These are phyloP conservation scores for Campopleginae sp. DNA, from an alignment of 2,888 invertebrate species.

Conservation along the genomic window DNA sequence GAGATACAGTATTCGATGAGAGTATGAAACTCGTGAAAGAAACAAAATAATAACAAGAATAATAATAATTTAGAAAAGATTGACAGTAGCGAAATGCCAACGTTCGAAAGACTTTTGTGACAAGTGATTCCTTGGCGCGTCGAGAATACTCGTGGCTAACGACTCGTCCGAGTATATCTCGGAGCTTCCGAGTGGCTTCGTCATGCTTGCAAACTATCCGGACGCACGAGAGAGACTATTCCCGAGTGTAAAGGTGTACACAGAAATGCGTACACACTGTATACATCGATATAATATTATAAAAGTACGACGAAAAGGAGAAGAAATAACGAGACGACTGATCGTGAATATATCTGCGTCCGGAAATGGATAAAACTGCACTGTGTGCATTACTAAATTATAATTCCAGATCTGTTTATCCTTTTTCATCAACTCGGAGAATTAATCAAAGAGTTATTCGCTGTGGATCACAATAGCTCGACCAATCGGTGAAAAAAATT, in stretches of 20 bases:
- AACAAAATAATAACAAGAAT: background rate
- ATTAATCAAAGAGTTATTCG: background rate
- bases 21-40: slow-evolving; percentile 13
- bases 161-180: slow-evolving; percentile 69
- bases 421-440: background rate
- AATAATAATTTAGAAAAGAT: slow-evolving; percentile 27
- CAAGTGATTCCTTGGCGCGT: slow-evolving; percentile 47
- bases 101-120: slow-evolving; percentile 45
- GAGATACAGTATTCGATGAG: slow-evolving; percentile 3
- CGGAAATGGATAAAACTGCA: slow-evolving; percentile 21
- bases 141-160: slow-evolving; percentile 77
- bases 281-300: background rate
- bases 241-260: slow-evolving; percentile 5
- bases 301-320: background rate
- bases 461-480: background rate
- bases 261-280: background rate
- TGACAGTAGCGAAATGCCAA: slow-evolving; percentile 26
- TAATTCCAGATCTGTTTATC: background rate
- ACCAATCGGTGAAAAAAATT: background rate
- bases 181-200: slow-evolving; percentile 76
- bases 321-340: slow-evolving; percentile 18
- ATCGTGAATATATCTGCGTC: slow-evolving; percentile 4
- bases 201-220: slow-evolving; percentile 80
- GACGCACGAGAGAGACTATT: slow-evolving; percentile 44
- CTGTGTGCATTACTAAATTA: background rate